A percentile compares a stretch with the other conserved stretches of the same genome.
phyloP scores from a whole-genome alignment of 2,888 invertebrate species.

The Lasioglossum malachurum region DNA sequence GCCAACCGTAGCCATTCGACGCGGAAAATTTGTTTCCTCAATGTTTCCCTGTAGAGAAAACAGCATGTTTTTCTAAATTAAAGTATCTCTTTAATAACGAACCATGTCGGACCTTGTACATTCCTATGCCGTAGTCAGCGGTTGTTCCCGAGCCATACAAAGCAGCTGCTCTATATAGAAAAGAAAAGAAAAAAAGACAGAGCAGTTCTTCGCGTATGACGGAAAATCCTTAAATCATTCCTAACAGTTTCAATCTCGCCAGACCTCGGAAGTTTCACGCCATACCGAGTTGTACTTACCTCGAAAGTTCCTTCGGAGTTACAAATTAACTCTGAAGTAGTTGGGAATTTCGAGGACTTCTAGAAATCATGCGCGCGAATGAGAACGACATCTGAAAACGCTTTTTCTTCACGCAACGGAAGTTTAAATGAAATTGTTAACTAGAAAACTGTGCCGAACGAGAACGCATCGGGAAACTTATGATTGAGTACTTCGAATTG shows the following conservation, averaged over 20 bases:
- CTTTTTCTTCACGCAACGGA: slow-evolving; percentile 1
- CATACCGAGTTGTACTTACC: slow-evolving; percentile 5
- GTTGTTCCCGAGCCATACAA: background rate
- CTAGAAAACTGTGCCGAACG: background rate
- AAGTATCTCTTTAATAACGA: background rate
- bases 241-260: slow-evolving; percentile 22
- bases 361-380: slow-evolving; percentile 9
- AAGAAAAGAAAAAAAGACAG: background rate
- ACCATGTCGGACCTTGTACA: background rate
- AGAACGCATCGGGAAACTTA: background rate
- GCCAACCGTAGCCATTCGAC: background rate
- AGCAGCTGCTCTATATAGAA: background rate
- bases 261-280: slow-evolving; percentile 4
- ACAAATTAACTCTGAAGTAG: slow-evolving; percentile 11
- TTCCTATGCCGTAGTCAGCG: background rate
- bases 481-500: background rate
- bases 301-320: background rate
- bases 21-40: background rate
- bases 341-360: slow-evolving; percentile 11
- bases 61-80: background rate
- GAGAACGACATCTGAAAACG: slow-evolving; percentile 13
- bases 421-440: background rate
- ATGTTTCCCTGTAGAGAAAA: background rate
- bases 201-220: background rate
- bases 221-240: slow-evolving; percentile 23